Base-by-base conservation (phyloP, 2,113 vertebrate genomes). In the Sinocyclocheilus rhinocerous region DNA sequence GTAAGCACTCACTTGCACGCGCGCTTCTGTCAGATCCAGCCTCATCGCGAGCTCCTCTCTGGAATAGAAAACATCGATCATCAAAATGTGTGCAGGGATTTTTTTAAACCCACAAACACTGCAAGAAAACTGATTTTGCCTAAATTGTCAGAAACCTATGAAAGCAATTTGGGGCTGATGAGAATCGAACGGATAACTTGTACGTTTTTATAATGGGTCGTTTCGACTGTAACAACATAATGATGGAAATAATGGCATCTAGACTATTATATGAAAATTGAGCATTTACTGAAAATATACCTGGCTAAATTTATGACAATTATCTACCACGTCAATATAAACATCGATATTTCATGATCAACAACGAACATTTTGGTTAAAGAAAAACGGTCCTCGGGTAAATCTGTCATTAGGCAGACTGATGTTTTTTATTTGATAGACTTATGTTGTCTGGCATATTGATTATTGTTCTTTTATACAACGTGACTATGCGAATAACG, bases 11-110 rank as follows among this genome's bases (percentile, higher is more conserved):
- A 99, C 98, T 96, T 99, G 98, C 65, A 99, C 98, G 86, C 98
- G 95, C 91, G 98, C 98, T 93, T 98, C 98, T 70, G 98, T 99
- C 88, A 99, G 95, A 93, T 99, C 98, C 94, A 99, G 95, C 83
- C 98, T 96, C 98, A 99, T 98, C 24, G 98, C 98, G 90, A 99
- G 95, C 93, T 99, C 98, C 90, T 99, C 97, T 95, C 98, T 99
- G 90, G n/a, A 94, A 91, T 87, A 77, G 84, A 90, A 72, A 57
- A 84, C 29, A 7, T 50, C 78, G 78, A 87, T 26, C 11, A 22
- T 57, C 5, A 65, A 83, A 57, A 73, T 91, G 26, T 24, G 91
- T 86, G 91, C 90, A 90, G 87, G 63, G 20, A 1, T 22, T 10
- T n/a, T 61, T 61, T 55, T 55, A 4, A 55, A 20, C 15, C 15